A percentile compares a stretch with the other conserved stretches of the same genome.
Conservation (phyloP, 2,797 vertebrate genomes). For the Oreochromis mossambicus region DNA sequence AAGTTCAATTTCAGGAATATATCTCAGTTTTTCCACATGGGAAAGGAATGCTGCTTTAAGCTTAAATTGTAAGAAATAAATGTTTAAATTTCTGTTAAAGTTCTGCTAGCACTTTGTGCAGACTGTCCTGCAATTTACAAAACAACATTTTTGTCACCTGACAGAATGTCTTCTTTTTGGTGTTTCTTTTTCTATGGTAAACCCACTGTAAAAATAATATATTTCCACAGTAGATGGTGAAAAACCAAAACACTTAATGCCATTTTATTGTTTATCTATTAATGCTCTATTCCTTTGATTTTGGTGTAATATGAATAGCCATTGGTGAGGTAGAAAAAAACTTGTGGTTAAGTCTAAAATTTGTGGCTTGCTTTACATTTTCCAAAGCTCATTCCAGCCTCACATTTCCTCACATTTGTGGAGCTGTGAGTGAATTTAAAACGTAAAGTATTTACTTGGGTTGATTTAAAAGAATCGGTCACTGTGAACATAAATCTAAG, state of each 20-base stretch:
- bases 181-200: background rate
- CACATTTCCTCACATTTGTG: background rate
- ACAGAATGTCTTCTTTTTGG: background rate
- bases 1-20: background rate
- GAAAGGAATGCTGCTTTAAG: background rate
- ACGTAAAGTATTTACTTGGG: background rate
- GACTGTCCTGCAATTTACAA: background rate
- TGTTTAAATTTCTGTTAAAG: background rate
- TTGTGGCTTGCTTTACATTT: background rate
- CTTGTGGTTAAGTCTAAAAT: background rate
- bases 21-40: background rate
- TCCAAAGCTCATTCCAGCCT: background rate
- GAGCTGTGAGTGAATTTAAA: background rate
- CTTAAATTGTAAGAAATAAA: background rate
- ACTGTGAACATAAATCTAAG: background rate
- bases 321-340: fast-evolving
- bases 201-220: background rate
- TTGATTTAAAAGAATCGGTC: background rate
- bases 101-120: background rate
- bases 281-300: background rate
- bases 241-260: background rate
- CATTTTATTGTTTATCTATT: background rate
- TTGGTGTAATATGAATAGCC: background rate
- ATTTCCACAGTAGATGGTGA: background rate
- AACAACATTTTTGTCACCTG: background rate